Base-by-base conservation (phyloP, 2,888 invertebrate genomes). In the Anarsia innoxiella region DNA sequence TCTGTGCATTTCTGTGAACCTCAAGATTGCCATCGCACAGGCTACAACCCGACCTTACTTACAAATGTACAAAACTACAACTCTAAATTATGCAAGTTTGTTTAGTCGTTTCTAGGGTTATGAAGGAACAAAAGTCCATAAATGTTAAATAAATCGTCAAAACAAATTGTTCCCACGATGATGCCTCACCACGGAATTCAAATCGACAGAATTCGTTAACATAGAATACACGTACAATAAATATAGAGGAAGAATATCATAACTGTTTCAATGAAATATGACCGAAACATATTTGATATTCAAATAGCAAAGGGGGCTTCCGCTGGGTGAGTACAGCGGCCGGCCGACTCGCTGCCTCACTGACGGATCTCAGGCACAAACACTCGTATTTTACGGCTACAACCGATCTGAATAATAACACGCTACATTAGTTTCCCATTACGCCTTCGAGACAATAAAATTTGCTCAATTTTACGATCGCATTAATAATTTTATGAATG, bases 401-500 rank as follows among this genome's bases (percentile, higher is more conserved):
- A 72, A 63, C 70, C 76, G 70, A 79, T 73, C 80, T 82, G 84
- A 82, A 84, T 84, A 84, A 84, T 84, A 83, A 80, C 84, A 84
- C 84, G 84, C 74, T 78, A 83, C 84, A 83, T 84, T 84, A 84
- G 84, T 79, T 83, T 84, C 80, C 83, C 83, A 84, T 84, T 84
- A 84, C 83, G 73, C 72, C 78, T 77, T 70, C 82, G 76, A 82
- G 80, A 83, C 82, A 84, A 83, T 84, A 84, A 84, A 84, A 84
- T 80, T 84, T 83, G 77, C 80, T 72, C 84, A 82, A 83, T 82
- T 84, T 84, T 84, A 84, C 78, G 84, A 84, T 76, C 79, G 59
- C 84, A 84, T 84, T 79, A 84, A 84, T 84, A 84, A 83, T 84
- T 84, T 84, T 84, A 83, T 83, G 83, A 84, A 84, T 82, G 79